Evolutionary conservation across 37 sponge, comb jelly and placozoan genomes (phyloP).

Genomic region (Corticium candelabrum): DNA sequence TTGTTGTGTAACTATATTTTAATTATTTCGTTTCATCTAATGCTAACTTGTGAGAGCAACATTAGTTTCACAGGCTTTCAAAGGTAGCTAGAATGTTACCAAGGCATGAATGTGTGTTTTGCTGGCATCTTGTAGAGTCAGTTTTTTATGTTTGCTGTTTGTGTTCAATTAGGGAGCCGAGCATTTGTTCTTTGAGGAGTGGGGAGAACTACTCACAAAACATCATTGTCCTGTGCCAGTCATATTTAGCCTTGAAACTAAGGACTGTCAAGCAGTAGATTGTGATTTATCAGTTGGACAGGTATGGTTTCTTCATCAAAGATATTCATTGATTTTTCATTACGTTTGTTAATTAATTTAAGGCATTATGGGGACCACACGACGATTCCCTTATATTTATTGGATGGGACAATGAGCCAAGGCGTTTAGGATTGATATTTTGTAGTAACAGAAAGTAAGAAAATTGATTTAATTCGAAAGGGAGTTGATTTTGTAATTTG

Average conservation of each 20-base stretch:
- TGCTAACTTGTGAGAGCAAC: not conserved
- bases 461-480: not conserved
- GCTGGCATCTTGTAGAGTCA: too few species aligned
- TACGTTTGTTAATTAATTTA: not conserved
- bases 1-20: too few species aligned
- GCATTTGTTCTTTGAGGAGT: too few species aligned
- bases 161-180: too few species aligned
- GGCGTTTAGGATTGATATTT: conserved; percentile 58
- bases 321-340: not conserved
- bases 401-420: conserved; percentile 67
- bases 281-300: conserved; percentile 47
- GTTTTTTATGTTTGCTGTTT: too few species aligned
- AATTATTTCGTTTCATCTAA: too few species aligned
- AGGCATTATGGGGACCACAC: conserved; percentile 22
- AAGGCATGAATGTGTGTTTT: conserved; percentile 11
- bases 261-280: conserved; percentile 27
- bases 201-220: too few species aligned
- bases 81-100: too few species aligned
- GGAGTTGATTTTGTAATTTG: not conserved
- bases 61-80: not conserved
- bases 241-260: conserved; percentile 50
- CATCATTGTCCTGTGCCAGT: conserved; percentile 58
- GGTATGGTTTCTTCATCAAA: too few species aligned
- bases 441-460: conserved; percentile 61
- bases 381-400: conserved; percentile 53